Conservation (phyloP, 2,797 vertebrate genomes). For the Meda fulgida region DNA sequence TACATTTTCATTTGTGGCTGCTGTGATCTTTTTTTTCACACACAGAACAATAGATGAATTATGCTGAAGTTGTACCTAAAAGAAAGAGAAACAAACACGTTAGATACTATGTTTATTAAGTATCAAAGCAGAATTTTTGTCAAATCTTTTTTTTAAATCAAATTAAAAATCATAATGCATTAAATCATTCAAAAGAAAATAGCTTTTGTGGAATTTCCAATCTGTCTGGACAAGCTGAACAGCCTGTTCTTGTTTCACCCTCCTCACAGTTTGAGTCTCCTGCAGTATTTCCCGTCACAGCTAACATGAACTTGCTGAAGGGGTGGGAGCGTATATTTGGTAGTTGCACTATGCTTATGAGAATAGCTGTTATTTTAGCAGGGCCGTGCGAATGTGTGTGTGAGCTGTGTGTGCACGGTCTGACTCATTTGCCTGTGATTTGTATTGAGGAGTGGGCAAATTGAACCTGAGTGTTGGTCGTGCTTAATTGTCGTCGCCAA, state of each 20-base stretch:
- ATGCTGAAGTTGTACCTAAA: conserved; percentile 13
- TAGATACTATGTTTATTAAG: not conserved
- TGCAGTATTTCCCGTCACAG: not conserved
- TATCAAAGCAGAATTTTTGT: not conserved
- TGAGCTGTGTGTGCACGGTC: conserved; percentile 34
- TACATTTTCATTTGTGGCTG: not conserved
- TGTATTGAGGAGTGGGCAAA: conserved; percentile 75
- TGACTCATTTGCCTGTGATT: conserved; percentile 68
- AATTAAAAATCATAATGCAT: not conserved
- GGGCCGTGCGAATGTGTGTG: conserved; percentile 47
- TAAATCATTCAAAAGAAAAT: not conserved
- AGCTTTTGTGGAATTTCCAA: not conserved
- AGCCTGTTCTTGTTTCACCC: not conserved
- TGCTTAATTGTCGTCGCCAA: conserved; percentile 94
- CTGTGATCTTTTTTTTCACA: not conserved
- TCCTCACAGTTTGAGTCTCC: conserved; percentile 5
- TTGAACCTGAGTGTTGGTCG: conserved; percentile 83
- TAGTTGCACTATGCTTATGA: conserved; percentile 47
- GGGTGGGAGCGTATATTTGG: conserved; percentile 45
- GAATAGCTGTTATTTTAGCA: conserved; percentile 43
- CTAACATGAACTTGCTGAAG: conserved; percentile 13
- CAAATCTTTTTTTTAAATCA: not conserved
- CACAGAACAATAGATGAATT: conserved; percentile 42
- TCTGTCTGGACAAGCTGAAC: conserved; percentile 11
- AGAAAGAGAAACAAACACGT: not conserved